Conservation (phyloP, 2,888 invertebrate genomes). For the Torymus tubicola region DNA sequence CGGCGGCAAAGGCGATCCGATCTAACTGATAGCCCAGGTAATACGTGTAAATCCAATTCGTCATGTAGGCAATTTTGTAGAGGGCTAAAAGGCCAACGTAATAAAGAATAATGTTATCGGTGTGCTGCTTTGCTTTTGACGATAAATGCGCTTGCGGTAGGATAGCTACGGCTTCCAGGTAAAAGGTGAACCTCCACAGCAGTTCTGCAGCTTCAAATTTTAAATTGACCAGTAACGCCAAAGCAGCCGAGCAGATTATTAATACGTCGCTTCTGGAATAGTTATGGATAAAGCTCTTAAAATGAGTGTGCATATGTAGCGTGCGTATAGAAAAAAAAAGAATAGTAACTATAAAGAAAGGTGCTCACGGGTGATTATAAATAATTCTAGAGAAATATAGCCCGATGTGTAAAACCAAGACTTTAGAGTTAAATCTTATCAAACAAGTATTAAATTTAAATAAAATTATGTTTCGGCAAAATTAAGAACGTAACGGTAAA, state of each 20-base stretch:
- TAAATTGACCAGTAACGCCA: slow-evolving; percentile 20
- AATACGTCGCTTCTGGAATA: slow-evolving; percentile 30
- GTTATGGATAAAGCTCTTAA: too few species aligned
- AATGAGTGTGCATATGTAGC: too few species aligned
- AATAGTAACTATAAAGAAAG: too few species aligned
- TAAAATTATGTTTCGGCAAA: too few species aligned
- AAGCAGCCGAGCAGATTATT: not conserved
- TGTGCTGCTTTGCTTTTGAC: slow-evolving; percentile 14
- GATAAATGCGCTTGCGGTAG: slow-evolving; percentile 27
- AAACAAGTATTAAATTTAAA: too few species aligned
- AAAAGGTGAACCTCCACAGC: slow-evolving; percentile 29
- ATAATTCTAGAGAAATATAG: too few species aligned
- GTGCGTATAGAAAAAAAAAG: too few species aligned
- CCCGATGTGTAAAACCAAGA: too few species aligned
- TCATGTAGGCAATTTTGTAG: slow-evolving; percentile 10
- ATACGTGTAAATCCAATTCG: slow-evolving; percentile 28
- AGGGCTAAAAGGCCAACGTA: slow-evolving; percentile 14
- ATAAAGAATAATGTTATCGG: slow-evolving; percentile 21
- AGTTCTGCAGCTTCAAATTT: slow-evolving; percentile 2
- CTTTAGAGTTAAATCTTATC: too few species aligned
- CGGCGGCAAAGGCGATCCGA: slow-evolving; percentile 11
- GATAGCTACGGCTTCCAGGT: slow-evolving; percentile 36
- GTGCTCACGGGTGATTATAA: too few species aligned
- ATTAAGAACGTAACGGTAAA: too few species aligned
- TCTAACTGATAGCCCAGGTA: not conserved